These are phyloP conservation scores for Struthidea cinerea DNA, from an alignment of 2,113 vertebrate species.

Conservation along the genomic window DNA sequence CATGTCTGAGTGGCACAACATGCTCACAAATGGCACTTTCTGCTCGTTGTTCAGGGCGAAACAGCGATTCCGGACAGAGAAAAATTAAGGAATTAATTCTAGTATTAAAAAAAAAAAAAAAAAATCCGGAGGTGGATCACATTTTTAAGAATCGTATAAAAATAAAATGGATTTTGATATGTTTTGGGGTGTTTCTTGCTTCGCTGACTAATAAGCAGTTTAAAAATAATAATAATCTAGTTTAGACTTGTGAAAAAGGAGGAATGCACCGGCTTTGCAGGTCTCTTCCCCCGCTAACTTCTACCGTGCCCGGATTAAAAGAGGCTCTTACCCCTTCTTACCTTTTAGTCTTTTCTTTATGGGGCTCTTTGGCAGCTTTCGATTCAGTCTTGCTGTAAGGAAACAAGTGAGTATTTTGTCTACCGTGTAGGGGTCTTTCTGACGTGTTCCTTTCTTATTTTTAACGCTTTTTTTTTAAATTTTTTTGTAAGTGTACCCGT, in stretches of 20 bases:
- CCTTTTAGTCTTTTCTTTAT: conserved; percentile 69
- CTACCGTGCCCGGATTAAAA: neutral
- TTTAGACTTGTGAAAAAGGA: neutral
- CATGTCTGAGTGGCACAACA: neutral
- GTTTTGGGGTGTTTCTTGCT: neutral
- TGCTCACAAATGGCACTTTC: neutral
- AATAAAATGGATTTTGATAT: neutral
- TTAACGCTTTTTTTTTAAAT: neutral
- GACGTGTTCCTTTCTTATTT: conserved; percentile 58
- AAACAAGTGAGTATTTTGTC: conserved; percentile 64
- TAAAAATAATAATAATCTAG: neutral
- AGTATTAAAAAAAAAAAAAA: neutral
- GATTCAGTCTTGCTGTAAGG: conserved; percentile 61
- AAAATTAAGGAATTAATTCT: neutral
- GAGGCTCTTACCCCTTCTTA: conserved; percentile 24
- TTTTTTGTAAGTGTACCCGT: conserved; percentile 76
- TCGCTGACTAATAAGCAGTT: neutral
- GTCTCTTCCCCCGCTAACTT: neutral
- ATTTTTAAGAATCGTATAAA: accelerated
- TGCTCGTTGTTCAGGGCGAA: accelerated
- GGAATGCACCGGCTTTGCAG: neutral
- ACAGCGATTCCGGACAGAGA: accelerated
- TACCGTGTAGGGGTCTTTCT: conserved; percentile 58
- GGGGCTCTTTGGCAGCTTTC: conserved; percentile 73
- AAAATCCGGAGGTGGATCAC: neutral